Evolutionary conservation across 2,113 vertebrate genomes (phyloP), one percentile per base, ranked within the genome.

Genomic region (Edolisoma coerulescens): DNA sequence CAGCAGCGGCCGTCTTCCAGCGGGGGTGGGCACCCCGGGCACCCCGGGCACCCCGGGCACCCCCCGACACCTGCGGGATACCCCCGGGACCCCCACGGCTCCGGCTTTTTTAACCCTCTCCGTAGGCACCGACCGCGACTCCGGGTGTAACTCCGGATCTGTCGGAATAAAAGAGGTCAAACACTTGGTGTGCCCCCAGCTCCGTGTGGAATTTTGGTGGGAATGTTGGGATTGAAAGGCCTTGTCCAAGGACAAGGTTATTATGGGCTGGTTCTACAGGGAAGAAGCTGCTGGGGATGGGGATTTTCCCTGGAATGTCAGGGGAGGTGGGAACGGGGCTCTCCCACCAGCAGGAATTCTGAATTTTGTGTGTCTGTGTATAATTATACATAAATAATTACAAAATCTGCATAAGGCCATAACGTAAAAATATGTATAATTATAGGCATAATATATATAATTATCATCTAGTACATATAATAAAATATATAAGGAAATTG

Each of bases 91-190:
- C 81, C 53, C 60, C 27, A 1, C 18, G 3, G 10, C 87, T 10
- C 81, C 10, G 6, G 15, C 83, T 75, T 95, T 97, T 97, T 95
- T 96, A 98, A 96, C 95, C 97, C 96, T 54, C 91, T 94, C 47
- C 24, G 23, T 86, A n/a, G 70, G 39, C 93, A 44, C 82, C 53
- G 60, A 7, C 93, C 52, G 59, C 45, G 13, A 28, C 97, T 54
- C 91, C 84, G 54, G 74, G 47, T 90, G 95, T 97, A 88, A 94
- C 94, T 41, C 94, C 47, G 80, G 91, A 44, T 75, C 16, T 57
- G 93, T 71, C 78, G 75, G 89, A 98, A 98, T 98, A 98, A 98
- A 95, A 93, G 92, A 80, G 67, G 65, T 95, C 65, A 39, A 96
- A 90, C 5, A 2, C 17, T 6, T 0, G 3, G 4, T 3, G 44